phyloP scores from a whole-genome alignment of 2,888 invertebrate species.

The Amiota mariae region DNA sequence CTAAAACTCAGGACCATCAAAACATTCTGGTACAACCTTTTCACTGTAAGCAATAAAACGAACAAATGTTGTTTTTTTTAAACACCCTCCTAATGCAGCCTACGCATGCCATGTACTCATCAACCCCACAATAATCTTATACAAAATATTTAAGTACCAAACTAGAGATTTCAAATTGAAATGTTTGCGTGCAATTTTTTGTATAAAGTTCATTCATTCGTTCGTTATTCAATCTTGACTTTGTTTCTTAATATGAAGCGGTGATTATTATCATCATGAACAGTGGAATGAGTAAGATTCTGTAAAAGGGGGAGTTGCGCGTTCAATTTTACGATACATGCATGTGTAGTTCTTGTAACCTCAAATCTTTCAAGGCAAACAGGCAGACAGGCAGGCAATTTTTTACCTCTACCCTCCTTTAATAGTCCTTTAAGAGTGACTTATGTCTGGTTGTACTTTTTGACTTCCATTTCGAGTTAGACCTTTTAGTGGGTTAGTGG shows the following conservation, averaged over 20 bases:
- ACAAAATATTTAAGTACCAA: not conserved
- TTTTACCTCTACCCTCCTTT: too few relatives aligned
- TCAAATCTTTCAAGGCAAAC: too few relatives aligned
- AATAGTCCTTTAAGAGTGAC: not conserved
- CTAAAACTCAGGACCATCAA: not conserved
- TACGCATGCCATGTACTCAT: not conserved
- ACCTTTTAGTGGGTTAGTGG: conserved; percentile 25
- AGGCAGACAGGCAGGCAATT: too few relatives aligned
- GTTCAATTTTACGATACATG: too few relatives aligned
- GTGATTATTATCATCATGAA: not conserved
- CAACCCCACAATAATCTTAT: not conserved
- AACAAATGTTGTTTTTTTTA: not conserved
- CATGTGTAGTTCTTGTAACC: too few relatives aligned
- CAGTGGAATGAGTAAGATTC: too few relatives aligned
- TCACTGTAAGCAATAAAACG: conserved; percentile 53
- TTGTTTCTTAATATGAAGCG: not conserved
- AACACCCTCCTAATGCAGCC: not conserved
- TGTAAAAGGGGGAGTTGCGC: too few relatives aligned
- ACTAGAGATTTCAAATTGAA: conserved; percentile 31
- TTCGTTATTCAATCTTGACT: not conserved
- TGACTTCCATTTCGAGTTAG: conserved; percentile 8
- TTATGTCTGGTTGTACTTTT: conserved; percentile 20
- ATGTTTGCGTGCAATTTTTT: conserved; percentile 41
- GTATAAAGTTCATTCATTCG: not conserved
- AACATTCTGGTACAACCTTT: conserved; percentile 55